phyloP scores from a whole-genome alignment of 2,888 invertebrate genomes.

The Mylabris sibirica region DNA sequence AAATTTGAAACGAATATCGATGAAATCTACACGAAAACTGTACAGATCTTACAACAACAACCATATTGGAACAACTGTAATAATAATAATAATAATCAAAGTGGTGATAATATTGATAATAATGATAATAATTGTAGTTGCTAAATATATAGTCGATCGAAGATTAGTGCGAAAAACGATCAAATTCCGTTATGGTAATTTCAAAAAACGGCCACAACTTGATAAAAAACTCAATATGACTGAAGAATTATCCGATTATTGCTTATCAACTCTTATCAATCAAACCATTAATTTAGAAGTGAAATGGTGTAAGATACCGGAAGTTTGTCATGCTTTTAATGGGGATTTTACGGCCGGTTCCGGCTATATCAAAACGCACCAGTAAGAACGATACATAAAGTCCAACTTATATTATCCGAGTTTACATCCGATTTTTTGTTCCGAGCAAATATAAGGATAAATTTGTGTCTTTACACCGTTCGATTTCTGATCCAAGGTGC shows the following conservation, averaged over 20 bases:
- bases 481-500: no score
- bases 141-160: neutral
- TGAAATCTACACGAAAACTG: slow-evolving; percentile 35
- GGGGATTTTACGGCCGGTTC: neutral
- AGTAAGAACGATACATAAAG: slow-evolving; percentile 9
- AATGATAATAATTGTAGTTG: neutral
- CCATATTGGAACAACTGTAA: slow-evolving; percentile 37
- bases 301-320: slow-evolving; percentile 13
- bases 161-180: neutral
- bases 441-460: no score
- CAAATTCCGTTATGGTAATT: neutral
- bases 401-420: no score
- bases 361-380: slow-evolving; percentile 27
- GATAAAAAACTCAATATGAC: slow-evolving; percentile 17
- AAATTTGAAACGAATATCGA: slow-evolving; percentile 32
- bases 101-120: neutral
- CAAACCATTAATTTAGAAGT: slow-evolving; percentile 20
- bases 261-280: slow-evolving; percentile 24
- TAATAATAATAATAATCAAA: neutral
- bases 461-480: no score
- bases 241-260: slow-evolving; percentile 25
- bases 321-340: neutral
- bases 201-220: neutral
- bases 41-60: slow-evolving; percentile 25
- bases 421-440: no score